Evolutionary conservation across 2,888 invertebrate genomes (phyloP), one percentile per base, ranked within the genome.

Genomic region (Emmelina monodactyla): DNA sequence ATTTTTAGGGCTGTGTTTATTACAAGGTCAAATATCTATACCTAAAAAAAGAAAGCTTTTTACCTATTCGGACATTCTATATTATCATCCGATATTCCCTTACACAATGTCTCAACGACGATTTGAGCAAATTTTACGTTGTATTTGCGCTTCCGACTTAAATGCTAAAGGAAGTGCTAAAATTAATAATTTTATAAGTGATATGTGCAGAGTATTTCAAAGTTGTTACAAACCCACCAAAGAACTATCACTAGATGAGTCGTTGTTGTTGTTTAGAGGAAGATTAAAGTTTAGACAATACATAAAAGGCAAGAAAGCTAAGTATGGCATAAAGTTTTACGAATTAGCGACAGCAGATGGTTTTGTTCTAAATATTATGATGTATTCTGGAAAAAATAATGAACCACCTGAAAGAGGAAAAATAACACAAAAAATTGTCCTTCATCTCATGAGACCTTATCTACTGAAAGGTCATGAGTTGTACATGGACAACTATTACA

Each of bases 401-500:
- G 12, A 29, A 10, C 6, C 22, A 30, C n/a, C n/a, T 3, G 30
- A 22, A 14, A 34, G 28, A 30, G 39, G 39, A 16, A 36, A 36
- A 16, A 39, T 33, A 29, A 28, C 32, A 11, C 33, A 32, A 37
- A 31, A 35, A 31, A 16, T 31, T 16, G 37, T 39, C 3, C 15
- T 39, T 14, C 28, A 22, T 22, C 25, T 37, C 7, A 28, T 37
- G 36, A 28, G 32, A 33, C 36, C 38, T 14, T 40, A 38, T 31
- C 16, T 37, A 28, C 28, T 36, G 13, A 43, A 39, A 32, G 40
- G 39, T 7, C 38, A 43, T 28, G 14, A 36, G 10, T n/a, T 41
- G 16, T 43, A 31, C 19, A 43, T 43, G 37, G 41, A 41, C 30
- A 41, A 39, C 33, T 41, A 22, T 25, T 41, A 41, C 13, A 41